Evolutionary conservation across 2,113 vertebrate genomes (phyloP), one percentile per base, ranked within the genome.

Genomic region (Chlorocebus sabaeus): DNA sequence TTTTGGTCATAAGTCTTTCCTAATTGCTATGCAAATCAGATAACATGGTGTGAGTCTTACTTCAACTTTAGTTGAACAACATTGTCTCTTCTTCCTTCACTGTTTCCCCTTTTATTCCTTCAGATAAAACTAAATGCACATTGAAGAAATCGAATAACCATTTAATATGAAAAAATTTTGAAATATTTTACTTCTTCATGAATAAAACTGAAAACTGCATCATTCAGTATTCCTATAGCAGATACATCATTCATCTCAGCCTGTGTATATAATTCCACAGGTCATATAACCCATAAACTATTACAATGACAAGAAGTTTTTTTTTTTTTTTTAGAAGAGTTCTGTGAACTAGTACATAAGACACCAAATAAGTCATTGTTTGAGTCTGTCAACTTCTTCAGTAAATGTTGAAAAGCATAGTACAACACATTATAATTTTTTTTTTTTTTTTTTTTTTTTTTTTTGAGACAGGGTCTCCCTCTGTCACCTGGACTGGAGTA

Each of bases 1-100:
- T 78, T 64, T 32, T 64, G 61, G 70, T 89, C 45, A 67, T 23
- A 25, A 84, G 89, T 94, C 90, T 98, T 96, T 98, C 96, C 72
- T 79, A 96, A 97, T 22, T 57, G 40, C 40, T 78, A 10, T 8
- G 38, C 38, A 67, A 76, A 88, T 92, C 80, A 97, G 96, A 97
- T 93, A 95, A 67, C 22, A 4, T 2, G 43, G n/a, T 52, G 32
- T 6, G 38, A 81, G 55, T 23, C 83, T 92, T 93, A 57, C 67
- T 89, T 89, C 80, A 87, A 2, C 55, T 68, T 25, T 11, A 79
- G 40, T 52, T 81, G 13, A 96, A 87, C 55, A 43, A 48, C 18
- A 22, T 32, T 76, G 40, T 48, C 10, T 45, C 43, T 55, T 80
- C 27, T 89, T 38, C 67, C 40, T 10, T 38, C 2, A 9, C 2